Percentiles rank a stretch among this genome's conserved stretches.
Evolutionary conservation across 2,113 vertebrate species (phyloP).

Genomic region (Nesoenas mayeri): DNA sequence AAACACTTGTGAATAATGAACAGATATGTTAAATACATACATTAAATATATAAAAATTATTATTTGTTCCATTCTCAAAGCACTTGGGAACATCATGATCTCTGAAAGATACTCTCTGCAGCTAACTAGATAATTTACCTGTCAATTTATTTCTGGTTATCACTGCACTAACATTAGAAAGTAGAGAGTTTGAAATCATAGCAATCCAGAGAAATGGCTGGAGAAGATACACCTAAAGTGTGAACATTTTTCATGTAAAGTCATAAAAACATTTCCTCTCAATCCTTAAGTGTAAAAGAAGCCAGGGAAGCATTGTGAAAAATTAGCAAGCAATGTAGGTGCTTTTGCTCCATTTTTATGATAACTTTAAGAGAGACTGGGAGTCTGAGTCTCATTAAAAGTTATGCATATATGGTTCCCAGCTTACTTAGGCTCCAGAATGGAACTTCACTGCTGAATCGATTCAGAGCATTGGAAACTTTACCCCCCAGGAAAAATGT

Average conservation of each 20-base stretch:
- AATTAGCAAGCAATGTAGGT: not conserved
- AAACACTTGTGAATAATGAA: conserved; percentile 67
- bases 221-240: not conserved
- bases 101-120: conserved; percentile 5
- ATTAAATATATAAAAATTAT: conserved; percentile 45
- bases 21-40: conserved; percentile 49
- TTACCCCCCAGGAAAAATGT: not conserved
- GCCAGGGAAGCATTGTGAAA: not conserved
- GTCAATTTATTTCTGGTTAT: not conserved
- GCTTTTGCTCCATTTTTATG: not conserved
- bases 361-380: not conserved
- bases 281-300: not conserved
- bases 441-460: not conserved
- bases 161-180: not conserved
- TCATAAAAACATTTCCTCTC: not conserved
- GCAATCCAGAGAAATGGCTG: not conserved
- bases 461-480: not conserved
- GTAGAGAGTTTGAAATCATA: not conserved
- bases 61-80: not conserved
- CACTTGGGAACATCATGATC: conserved; percentile 19
- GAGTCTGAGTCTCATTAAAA: not conserved
- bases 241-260: not conserved
- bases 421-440: not conserved
- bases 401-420: not conserved
- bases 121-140: not conserved